Conservation (phyloP, 2,797 vertebrate genomes). For the Zenarchopterus dispar region DNA sequence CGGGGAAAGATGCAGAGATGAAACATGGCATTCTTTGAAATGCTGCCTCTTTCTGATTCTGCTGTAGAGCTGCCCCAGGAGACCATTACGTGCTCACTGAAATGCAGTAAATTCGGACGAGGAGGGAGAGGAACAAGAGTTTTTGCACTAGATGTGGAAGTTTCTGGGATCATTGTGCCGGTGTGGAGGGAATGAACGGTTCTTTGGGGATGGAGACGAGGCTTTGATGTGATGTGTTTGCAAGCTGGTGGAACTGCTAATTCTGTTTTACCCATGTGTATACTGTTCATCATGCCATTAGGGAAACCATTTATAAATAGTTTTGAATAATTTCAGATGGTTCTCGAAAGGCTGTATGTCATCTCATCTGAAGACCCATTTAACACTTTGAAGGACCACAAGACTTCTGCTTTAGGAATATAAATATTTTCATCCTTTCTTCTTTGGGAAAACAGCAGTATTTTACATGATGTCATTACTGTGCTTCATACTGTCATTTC, state of each 20-base stretch:
- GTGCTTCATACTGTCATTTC: constrained; percentile 12
- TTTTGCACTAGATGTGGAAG: constrained; percentile 27
- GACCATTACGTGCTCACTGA: constrained; percentile 54
- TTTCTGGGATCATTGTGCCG: constrained; percentile 30
- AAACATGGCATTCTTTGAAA: constrained; percentile 51
- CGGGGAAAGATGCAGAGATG: constrained; percentile 42
- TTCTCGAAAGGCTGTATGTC: constrained; percentile 23
- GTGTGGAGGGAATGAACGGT: constrained; percentile 10
- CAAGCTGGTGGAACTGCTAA: constrained; percentile 39
- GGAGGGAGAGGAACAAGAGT: constrained; percentile 19
- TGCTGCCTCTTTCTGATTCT: constrained; percentile 20
- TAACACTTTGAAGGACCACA: constrained; percentile 30
- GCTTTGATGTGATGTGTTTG: constrained; percentile 59
- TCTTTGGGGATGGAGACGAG: constrained; percentile 40
- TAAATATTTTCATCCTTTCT: too few relatives aligned
- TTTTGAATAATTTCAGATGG: constrained; percentile 49
- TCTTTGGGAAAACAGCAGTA: neutral
- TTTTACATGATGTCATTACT: constrained; percentile 16
- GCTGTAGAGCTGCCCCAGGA: constrained; percentile 45
- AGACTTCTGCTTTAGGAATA: too few relatives aligned
- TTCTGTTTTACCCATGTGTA: constrained; percentile 7
- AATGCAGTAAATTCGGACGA: constrained; percentile 44
- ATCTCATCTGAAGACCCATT: constrained; percentile 30
- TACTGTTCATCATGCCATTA: constrained; percentile 47
- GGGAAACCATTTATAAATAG: constrained; percentile 53